These are phyloP conservation scores for Ammodytes dubius DNA, from an alignment of 2,113 vertebrate species.

Conservation along the genomic window DNA sequence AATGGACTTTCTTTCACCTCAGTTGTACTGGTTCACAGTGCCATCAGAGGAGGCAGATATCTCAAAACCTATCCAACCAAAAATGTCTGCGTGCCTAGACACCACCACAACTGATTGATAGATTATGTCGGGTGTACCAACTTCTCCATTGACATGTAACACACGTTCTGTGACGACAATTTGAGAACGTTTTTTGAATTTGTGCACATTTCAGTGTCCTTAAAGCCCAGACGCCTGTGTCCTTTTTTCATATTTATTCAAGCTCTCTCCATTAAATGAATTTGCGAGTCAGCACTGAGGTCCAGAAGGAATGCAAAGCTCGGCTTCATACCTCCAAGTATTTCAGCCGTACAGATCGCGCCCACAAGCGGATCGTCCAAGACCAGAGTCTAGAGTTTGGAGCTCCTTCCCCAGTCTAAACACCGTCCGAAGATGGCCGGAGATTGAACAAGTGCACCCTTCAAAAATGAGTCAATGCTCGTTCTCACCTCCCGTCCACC, in stretches of 20 bases:
- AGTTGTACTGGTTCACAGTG: neutral
- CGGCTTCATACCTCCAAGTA: constrained; percentile 44
- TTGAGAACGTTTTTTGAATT: constrained; percentile 23
- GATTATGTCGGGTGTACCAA: neutral
- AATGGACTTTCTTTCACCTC: neutral
- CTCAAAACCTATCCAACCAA: neutral
- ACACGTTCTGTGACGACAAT: constrained; percentile 13
- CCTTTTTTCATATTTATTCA: constrained; percentile 61
- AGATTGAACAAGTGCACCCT: constrained; percentile 73
- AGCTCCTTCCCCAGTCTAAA: constrained; percentile 69
- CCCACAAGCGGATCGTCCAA: constrained; percentile 47
- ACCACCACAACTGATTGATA: neutral
- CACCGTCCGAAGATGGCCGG: constrained; percentile 49
- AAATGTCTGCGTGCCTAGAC: neutral
- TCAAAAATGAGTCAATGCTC: constrained; percentile 51
- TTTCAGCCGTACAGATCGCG: constrained; percentile 47
- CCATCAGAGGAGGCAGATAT: neutral
- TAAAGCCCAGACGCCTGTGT: constrained; percentile 38
- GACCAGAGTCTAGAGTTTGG: constrained; percentile 50
- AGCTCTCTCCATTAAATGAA: constrained; percentile 58
- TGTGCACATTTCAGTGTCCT: constrained; percentile 32
- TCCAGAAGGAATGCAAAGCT: constrained; percentile 67
- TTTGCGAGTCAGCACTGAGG: constrained; percentile 70
- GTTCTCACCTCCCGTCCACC: constrained; percentile 52
- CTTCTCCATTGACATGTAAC: constrained; percentile 5